Evolutionary conservation across 2,113 vertebrate species (phyloP), one percentile per base, ranked within the genome.

Genomic region (Falcunculus frontatus): DNA sequence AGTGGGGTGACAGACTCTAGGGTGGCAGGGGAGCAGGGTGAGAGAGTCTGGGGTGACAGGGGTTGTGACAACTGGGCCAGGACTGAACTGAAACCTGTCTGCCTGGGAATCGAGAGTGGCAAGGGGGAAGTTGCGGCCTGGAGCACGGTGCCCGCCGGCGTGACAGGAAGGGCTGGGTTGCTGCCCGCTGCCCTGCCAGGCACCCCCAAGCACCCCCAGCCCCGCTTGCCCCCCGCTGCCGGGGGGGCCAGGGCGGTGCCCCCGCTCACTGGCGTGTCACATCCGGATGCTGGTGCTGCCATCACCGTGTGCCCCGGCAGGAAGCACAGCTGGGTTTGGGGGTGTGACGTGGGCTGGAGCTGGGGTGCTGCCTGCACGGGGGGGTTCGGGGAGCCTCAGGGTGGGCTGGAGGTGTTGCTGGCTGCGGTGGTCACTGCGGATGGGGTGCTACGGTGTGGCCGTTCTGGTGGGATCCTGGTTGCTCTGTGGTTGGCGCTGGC

Each of bases 81-180:
- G 59, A 7, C 89, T 95, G 96, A 94, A 95, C 87, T 21, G 97
- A 98, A 98, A 98, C 96, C 95, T 83, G 42, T 72, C 26, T 0
- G 27, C 86, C 97, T 82, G 44, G 96, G 98, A 98, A 97, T 97
- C 29, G 97, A 98, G 97, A 98, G 96, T 62, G 25, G 89, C 55
- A 59, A 98, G 96, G 96, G 97, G 97, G 98, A 98, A 98, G 97
- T 97, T 98, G 98, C 4, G 98, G 98, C 59, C 33, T 16, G 96
- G 95, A 96, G 97, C 93, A 35, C 21, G 93, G 95, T 97, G 97
- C 97, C 97, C 93, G 55, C 93, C 80, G 78, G 97, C 97, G 73
- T 97, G 97, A 95, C 98, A 97, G 98, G 98, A 98, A 98, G 97
- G 95, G 95, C 72, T 88, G 49, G 93, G 95, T 49, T 10, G 0